Evolutionary conservation across 2,888 invertebrate species (phyloP).

Genomic region (Sympetrum striolatum): DNA sequence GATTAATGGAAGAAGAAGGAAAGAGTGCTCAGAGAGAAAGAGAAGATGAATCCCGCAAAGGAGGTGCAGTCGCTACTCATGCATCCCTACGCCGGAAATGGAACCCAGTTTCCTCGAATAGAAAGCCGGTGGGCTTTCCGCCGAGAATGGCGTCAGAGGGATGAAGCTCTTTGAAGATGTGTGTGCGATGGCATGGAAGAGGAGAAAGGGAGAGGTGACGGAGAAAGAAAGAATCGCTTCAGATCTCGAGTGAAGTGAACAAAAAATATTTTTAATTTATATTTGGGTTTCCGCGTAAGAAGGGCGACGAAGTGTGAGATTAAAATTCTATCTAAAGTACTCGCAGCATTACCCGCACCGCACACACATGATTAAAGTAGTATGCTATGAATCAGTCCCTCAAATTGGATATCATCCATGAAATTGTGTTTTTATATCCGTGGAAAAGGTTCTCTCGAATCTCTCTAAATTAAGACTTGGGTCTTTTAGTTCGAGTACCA

Average conservation of each 20-base stretch:
- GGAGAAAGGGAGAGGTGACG: not conserved
- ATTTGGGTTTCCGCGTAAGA: no score
- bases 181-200: not conserved
- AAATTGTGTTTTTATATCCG: no score
- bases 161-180: not conserved
- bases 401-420: no score
- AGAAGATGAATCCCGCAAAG: not conserved
- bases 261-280: no score
- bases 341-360: no score
- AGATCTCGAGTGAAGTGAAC: not conserved
- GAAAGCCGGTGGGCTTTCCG: constrained; percentile 21
- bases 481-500: no score
- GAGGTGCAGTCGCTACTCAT: constrained; percentile 9
- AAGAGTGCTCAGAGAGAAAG: not conserved
- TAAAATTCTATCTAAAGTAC: no score
- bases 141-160: constrained; percentile 5
- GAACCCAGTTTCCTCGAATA: constrained; percentile 29
- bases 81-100: constrained; percentile 21
- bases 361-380: no score
- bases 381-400: no score
- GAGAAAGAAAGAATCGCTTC: not conserved
- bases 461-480: no score
- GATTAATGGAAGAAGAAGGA: not conserved
- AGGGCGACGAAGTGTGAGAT: no score
- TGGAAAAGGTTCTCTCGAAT: no score